Percentiles rank a stretch among this genome's conserved stretches.
Evolutionary conservation across 2,797 vertebrate genomes (phyloP).

Genomic region (Ceryle rudis): DNA sequence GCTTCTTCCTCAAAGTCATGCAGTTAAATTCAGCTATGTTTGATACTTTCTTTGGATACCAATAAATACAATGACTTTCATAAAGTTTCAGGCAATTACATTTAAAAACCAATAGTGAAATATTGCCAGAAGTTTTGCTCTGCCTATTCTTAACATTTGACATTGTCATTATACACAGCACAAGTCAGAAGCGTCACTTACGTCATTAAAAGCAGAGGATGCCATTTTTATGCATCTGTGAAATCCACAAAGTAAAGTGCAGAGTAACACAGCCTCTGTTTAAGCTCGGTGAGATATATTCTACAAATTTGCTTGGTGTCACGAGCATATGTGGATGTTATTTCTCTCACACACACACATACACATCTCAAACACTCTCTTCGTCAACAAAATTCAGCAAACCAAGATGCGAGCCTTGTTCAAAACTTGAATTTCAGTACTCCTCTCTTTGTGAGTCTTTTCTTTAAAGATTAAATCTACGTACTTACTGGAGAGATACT

Average conservation of each 20-base stretch:
- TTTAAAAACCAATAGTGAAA: neutral
- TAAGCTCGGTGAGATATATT: neutral
- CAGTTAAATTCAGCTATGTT: neutral
- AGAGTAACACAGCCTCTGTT: neutral
- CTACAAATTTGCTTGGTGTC: neutral
- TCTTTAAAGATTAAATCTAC: neutral
- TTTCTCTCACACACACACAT: neutral
- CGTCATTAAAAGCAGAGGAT: neutral
- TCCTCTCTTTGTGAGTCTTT: neutral
- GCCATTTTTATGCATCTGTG: neutral
- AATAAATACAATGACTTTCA: neutral
- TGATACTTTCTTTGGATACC: neutral
- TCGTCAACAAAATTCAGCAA: neutral
- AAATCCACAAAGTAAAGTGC: neutral
- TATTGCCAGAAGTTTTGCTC: neutral
- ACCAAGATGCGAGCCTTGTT: neutral
- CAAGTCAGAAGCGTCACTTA: neutral
- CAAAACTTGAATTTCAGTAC: neutral
- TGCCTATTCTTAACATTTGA: neutral
- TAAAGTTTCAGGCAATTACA: neutral
- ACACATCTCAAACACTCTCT: neutral
- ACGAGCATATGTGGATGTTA: too few relatives aligned
- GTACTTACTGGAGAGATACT: neutral
- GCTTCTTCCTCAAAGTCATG: neutral
- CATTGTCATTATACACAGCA: neutral